Percentiles rank a stretch among this genome's conserved stretches.
These are phyloP conservation scores for Neosilurus mollespiculum DNA, from an alignment of 2,797 vertebrate genomes.

Conservation along the genomic window DNA sequence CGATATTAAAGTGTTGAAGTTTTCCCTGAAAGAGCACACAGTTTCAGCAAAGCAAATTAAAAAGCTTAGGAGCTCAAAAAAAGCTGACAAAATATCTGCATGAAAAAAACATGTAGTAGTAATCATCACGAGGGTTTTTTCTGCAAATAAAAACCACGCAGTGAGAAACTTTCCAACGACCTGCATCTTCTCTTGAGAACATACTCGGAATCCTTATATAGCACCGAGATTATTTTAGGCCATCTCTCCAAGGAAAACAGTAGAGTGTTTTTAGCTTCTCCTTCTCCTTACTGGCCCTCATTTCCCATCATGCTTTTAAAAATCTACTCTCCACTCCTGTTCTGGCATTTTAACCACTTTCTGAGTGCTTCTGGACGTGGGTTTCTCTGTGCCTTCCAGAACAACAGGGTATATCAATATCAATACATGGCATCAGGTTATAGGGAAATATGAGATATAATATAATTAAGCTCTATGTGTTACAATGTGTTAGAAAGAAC, in stretches of 20 bases:
- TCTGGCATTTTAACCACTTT: background rate
- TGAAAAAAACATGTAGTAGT: background rate
- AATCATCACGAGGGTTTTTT: background rate
- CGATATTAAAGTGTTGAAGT: slow-evolving; percentile 81
- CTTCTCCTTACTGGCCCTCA: background rate
- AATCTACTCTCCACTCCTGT: background rate
- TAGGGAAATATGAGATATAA: background rate
- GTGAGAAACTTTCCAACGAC: background rate
- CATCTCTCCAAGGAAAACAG: slow-evolving; percentile 26
- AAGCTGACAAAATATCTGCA: slow-evolving; percentile 21
- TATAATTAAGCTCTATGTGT: background rate
- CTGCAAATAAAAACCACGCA: background rate
- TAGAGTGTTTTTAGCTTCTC: slow-evolving; percentile 21
- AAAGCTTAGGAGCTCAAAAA: background rate
- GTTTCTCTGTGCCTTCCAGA: background rate
- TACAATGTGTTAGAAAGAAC: background rate
- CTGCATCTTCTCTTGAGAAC: slow-evolving; percentile 24
- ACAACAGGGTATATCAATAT: background rate
- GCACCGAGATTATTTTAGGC: slow-evolving; percentile 24
- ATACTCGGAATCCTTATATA: slow-evolving; percentile 28
- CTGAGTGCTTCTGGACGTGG: background rate
- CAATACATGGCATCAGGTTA: too few relatives aligned
- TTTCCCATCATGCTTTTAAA: slow-evolving; percentile 27
- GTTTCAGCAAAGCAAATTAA: slow-evolving; percentile 23
- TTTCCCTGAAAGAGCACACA: slow-evolving; percentile 73